A percentile compares a stretch with the other conserved stretches of the same genome.
phyloP scores from a whole-genome alignment of 2,888 invertebrate genomes.

The Lycaena phlaeas region DNA sequence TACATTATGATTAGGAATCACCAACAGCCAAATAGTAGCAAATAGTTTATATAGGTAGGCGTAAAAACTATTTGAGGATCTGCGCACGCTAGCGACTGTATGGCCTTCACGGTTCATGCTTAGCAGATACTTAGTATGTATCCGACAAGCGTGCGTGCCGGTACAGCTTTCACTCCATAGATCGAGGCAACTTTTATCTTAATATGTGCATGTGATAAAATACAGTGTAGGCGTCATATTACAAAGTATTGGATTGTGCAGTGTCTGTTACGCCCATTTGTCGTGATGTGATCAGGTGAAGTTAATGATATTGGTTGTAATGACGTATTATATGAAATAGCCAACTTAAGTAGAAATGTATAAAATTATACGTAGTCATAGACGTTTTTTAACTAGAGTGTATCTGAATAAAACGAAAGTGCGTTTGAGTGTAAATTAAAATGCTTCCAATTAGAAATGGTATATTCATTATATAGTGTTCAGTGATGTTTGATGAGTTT shows the following conservation, averaged over 20 bases:
- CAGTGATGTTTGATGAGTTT: too few species aligned
- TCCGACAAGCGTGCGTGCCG: neutral
- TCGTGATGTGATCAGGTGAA: neutral
- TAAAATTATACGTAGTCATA: neutral
- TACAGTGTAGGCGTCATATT: neutral
- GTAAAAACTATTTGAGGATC: neutral
- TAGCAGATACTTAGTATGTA: neutral
- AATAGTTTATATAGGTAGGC: neutral
- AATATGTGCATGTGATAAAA: neutral
- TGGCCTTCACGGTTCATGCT: neutral
- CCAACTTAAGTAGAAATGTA: neutral
- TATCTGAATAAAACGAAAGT: too few species aligned
- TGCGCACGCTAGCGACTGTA: neutral
- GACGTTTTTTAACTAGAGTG: too few species aligned
- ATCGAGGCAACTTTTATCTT: neutral
- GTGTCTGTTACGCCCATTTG: neutral
- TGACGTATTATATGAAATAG: neutral
- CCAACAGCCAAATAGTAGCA: too few species aligned
- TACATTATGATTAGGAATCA: too few species aligned
- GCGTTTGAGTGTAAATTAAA: too few species aligned
- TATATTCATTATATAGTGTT: too few species aligned
- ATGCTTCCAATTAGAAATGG: too few species aligned
- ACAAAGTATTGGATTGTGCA: neutral
- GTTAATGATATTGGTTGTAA: neutral
- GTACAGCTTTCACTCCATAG: neutral